Evolutionary conservation across 2,888 invertebrate genomes (phyloP).

Genomic region (Ferrisia virgata): DNA sequence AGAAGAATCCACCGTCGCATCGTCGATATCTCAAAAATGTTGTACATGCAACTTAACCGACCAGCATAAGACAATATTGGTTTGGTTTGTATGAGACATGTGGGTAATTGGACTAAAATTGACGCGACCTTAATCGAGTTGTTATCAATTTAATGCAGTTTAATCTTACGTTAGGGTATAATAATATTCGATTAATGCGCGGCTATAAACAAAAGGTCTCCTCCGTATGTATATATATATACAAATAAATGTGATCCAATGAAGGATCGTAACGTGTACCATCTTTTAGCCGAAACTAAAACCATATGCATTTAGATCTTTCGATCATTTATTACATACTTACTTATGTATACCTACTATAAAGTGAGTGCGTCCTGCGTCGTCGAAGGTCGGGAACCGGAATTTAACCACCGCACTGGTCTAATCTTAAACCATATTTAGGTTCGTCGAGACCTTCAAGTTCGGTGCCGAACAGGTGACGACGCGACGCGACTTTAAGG

Average conservation of each 20-base stretch:
- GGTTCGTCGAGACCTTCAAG: neutral
- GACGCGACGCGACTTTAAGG: conserved; percentile 5
- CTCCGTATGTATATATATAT: too few relatives aligned
- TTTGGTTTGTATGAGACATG: too few relatives aligned
- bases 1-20: too few relatives aligned
- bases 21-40: too few relatives aligned
- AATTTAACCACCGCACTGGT: neutral
- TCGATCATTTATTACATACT: neutral
- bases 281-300: neutral
- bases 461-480: neutral
- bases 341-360: neutral
- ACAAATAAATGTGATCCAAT: neutral
- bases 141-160: conserved; percentile 10
- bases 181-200: neutral
- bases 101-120: neutral
- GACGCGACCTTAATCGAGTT: neutral
- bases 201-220: neutral
- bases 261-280: neutral
- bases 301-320: neutral
- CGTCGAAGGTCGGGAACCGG: conserved; percentile 24
- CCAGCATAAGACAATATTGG: too few relatives aligned
- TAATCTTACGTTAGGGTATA: neutral
- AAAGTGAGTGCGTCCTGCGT: neutral
- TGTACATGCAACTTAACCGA: too few relatives aligned
- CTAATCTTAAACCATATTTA: conserved; percentile 28